Percentiles rank a stretch among this genome's conserved stretches.
Conservation (phyloP, 2,113 vertebrate species). For the Rhodinocichla rosea region DNA sequence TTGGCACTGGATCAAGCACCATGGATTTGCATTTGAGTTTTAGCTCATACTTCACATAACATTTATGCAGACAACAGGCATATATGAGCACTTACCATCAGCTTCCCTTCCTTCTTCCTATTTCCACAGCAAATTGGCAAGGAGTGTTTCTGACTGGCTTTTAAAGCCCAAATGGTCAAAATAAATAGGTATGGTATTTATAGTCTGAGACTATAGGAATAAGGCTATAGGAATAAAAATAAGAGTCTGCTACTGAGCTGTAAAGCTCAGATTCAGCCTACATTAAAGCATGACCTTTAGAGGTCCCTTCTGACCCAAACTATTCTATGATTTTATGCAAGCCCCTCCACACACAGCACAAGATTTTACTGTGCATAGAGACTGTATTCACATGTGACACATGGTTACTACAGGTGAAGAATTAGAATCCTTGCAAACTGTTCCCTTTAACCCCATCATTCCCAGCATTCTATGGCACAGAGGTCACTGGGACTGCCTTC, state of each 20-base stretch:
- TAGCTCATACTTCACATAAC: not conserved
- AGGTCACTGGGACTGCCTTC: not conserved
- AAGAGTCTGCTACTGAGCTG: not conserved
- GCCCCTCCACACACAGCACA: not conserved
- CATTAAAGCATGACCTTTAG: not conserved
- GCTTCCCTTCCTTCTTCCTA: not conserved
- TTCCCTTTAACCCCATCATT: not conserved
- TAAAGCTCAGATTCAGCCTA: not conserved
- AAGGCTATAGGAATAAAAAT: not conserved
- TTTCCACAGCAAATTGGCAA: not conserved
- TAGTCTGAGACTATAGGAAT: not conserved
- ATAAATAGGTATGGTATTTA: not conserved
- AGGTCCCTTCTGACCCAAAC: not conserved
- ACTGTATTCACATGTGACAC: not conserved
- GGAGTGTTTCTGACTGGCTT: not conserved
- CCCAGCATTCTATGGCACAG: not conserved
- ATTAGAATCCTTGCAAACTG: not conserved
- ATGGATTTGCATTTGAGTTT: slow-evolving; percentile 40
- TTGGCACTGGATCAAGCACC: slow-evolving; percentile 33
- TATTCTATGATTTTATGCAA: not conserved
- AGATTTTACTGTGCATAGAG: not conserved
- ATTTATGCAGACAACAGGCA: not conserved
- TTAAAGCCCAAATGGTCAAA: not conserved
- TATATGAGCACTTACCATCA: not conserved
- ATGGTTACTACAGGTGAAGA: not conserved